Conservation (phyloP, 2,888 invertebrate genomes). For the Isoperla grammatica region DNA sequence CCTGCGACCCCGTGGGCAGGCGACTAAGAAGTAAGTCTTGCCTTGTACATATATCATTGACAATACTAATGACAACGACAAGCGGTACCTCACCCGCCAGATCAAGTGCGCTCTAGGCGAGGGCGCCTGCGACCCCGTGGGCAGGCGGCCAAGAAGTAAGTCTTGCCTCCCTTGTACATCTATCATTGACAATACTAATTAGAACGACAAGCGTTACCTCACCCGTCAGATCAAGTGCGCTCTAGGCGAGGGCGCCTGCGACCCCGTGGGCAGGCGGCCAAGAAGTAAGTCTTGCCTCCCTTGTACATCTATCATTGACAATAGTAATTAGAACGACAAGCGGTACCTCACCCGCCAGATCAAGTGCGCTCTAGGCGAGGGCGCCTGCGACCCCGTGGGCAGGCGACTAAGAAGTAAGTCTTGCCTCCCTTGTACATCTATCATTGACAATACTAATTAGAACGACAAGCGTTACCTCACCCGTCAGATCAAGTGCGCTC, state of each 20-base stretch:
- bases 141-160: constrained; percentile 66
- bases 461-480: constrained; percentile 65
- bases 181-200: too few relatives aligned
- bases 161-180: too few relatives aligned
- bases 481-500: constrained; percentile 66
- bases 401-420: constrained; percentile 65
- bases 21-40: constrained; percentile 66
- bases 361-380: constrained; percentile 68
- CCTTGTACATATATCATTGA: too few relatives aligned
- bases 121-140: constrained; percentile 67
- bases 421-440: too few relatives aligned
- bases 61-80: too few relatives aligned
- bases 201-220: constrained; percentile 66
- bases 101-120: constrained; percentile 69
- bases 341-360: constrained; percentile 65
- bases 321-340: too few relatives aligned
- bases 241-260: constrained; percentile 66
- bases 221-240: constrained; percentile 68
- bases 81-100: constrained; percentile 63
- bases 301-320: too few relatives aligned
- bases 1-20: constrained; percentile 67
- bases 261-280: constrained; percentile 63
- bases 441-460: too few relatives aligned
- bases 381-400: constrained; percentile 67
- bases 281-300: constrained; percentile 71